These are phyloP conservation scores for Aphidius gifuensis DNA, from an alignment of 1,140 invertebrate genomes.

Conservation along the genomic window DNA sequence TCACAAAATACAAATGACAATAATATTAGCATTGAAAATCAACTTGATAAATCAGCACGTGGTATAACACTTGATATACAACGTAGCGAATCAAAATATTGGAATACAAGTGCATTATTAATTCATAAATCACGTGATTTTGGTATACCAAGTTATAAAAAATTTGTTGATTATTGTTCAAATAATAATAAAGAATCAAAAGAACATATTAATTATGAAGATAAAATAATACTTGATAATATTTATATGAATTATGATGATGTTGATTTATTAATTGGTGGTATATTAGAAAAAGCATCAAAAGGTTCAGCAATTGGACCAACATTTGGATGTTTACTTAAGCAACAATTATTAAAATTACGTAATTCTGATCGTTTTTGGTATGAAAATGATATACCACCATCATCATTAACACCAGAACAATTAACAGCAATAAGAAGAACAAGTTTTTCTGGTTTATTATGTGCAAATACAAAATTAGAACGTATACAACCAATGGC, in stretches of 20 bases:
- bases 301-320: conserved; percentile 80
- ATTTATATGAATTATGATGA: conserved; percentile 73
- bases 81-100: conserved; percentile 29
- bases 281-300: conserved; percentile 75
- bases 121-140: conserved; percentile 82
- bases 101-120: conserved; percentile 58
- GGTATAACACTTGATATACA: conserved; percentile 41
- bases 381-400: conserved; percentile 94
- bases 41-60: conserved; percentile 36
- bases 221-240: conserved; percentile 60
- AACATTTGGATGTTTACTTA: conserved; percentile 82
- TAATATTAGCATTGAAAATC: conserved; percentile 39
- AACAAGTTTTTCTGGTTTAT: conserved; percentile 73
- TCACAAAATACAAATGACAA: conserved; percentile 52
- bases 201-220: conserved; percentile 59
- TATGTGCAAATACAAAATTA: conserved; percentile 76
- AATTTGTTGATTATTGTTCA: conserved; percentile 71
- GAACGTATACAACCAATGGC: conserved; percentile 75
- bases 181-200: conserved; percentile 59
- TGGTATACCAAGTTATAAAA: conserved; percentile 81
- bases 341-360: conserved; percentile 74
- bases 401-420: conserved; percentile 74
- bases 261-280: conserved; percentile 83
- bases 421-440: conserved; percentile 87
- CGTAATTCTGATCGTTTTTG: conserved; percentile 87